Conservation (phyloP, 2,797 vertebrate genomes). For the Enteromius viviparus region DNA sequence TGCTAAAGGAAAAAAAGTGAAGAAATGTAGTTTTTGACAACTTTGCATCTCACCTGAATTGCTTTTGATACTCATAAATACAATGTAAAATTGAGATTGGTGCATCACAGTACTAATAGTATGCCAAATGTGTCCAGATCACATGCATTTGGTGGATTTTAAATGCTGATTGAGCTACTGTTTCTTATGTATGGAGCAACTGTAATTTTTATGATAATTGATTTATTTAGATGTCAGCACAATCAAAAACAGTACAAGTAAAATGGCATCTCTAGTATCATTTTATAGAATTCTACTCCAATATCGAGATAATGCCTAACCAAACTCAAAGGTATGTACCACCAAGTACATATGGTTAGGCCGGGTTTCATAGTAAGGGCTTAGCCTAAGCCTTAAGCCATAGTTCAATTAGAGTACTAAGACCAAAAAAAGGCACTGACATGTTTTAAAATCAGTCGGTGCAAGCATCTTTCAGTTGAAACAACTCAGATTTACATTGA, state of each 20-base stretch:
- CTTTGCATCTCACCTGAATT: background rate
- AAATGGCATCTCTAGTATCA: background rate
- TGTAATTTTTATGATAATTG: background rate
- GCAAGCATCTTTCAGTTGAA: no score
- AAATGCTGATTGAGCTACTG: background rate
- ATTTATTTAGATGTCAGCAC: background rate
- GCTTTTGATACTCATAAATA: background rate
- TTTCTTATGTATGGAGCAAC: background rate
- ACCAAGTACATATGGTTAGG: background rate
- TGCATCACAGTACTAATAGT: background rate
- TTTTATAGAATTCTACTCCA: background rate
- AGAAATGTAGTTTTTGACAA: background rate
- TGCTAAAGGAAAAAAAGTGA: background rate
- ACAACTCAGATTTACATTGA: no score
- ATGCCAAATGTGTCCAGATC: background rate
- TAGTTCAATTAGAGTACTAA: no score
- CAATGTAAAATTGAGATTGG: background rate
- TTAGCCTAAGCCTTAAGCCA: no score
- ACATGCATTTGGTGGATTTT: background rate
- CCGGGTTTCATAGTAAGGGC: no score
- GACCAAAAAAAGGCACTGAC: no score
- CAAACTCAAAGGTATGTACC: background rate
- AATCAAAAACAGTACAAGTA: background rate
- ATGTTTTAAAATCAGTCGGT: no score
- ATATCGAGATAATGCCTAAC: background rate